Evolutionary conservation across 2,797 vertebrate species (phyloP), one percentile per base, ranked within the genome.

Genomic region (Takifugu rubripes): DNA sequence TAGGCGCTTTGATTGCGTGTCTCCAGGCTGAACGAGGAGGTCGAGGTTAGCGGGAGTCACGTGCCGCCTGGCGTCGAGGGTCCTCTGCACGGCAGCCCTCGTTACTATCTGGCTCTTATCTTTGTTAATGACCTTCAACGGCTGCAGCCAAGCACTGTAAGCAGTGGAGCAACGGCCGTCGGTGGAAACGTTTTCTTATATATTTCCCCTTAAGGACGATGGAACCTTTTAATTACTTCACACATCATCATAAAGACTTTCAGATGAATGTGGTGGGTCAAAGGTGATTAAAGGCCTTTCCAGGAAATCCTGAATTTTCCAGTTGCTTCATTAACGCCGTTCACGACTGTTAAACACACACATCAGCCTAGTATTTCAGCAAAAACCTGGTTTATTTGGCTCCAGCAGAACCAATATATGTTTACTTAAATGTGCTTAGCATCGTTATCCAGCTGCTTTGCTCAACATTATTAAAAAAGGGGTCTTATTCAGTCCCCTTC

Each of bases 41-140:
- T n/a, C 16, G 43, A 52, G 55, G 45, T 68, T 55, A 46, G 33
- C 50, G 49, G 2, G 17, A 52, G 62, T 61, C 73, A 56, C 59
- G 56, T 64, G 78, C 67, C 42, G 10, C 56, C 5, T 16, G 72
- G 88, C 88, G 87, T 88, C 83, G 65, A 49, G 47, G 49, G 57
- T 78, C 70, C 33, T 51, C 50, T 67, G 44, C 70, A 84, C 76
- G 75, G 87, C 78, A 77, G 81, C 65, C 3, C 31, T 24, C 11
- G 1, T 11, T 6, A 16, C 75, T 86, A 87, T 89, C 88, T 59
- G 24, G 8, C 42, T 46, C 73, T 89, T 88, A 88, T 89, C 87
- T 49, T 55, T 52, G 62, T 66, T 77, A 81, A 80, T 84, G 72
- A 82, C 77, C 78, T 89, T 80, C 61, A 51, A 40, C 62, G 52